Conservation (phyloP, 2,797 vertebrate species). For the Pangasius mekongensis region DNA sequence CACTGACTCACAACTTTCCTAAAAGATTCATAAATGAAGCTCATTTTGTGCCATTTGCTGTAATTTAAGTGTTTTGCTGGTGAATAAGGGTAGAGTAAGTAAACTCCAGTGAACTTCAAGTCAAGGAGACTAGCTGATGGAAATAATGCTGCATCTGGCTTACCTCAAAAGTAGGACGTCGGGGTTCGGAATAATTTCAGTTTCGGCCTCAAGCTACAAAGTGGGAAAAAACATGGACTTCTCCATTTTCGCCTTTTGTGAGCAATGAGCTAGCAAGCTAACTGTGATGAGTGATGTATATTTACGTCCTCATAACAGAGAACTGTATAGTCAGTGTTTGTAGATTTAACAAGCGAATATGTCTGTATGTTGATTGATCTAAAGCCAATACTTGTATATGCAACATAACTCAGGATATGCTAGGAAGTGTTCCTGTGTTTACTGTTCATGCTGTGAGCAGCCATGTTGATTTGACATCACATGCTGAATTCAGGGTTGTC, state of each 20-base stretch:
- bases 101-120: not conserved
- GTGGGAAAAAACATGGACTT: not conserved
- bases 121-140: not conserved
- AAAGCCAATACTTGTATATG: not conserved
- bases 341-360: not conserved
- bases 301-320: no score
- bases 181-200: not conserved
- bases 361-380: not conserved
- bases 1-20: not conserved
- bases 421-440: not conserved
- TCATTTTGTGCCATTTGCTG: not conserved
- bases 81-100: not conserved
- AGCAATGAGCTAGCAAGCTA: not conserved
- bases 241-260: not conserved
- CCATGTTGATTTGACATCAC: not conserved
- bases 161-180: not conserved
- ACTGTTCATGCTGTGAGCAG: not conserved
- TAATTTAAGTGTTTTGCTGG: not conserved
- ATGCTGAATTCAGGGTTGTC: not conserved
- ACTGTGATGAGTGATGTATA: not conserved
- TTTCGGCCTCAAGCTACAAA: not conserved
- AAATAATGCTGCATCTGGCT: not conserved
- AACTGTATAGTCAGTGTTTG: not conserved
- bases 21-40: not conserved
- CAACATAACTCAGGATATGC: not conserved